These are phyloP conservation scores for Tetropium fuscum DNA, from an alignment of 2,888 invertebrate species.

Conservation along the genomic window DNA sequence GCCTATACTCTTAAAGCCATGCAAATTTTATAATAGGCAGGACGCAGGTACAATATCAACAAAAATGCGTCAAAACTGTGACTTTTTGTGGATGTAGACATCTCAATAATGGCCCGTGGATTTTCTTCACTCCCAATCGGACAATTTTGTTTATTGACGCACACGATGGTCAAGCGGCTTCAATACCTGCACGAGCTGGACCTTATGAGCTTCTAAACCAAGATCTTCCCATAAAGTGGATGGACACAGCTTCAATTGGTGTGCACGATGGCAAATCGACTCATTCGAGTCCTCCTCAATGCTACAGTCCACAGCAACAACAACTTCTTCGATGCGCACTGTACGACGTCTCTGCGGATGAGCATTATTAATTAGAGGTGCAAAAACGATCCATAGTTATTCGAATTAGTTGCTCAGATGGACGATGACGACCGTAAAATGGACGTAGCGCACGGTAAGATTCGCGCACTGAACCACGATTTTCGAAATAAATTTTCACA, in stretches of 20 bases:
- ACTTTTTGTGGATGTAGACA: too few species aligned
- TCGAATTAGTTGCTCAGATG: constrained; percentile 1
- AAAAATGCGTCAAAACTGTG: too few species aligned
- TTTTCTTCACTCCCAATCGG: too few species aligned
- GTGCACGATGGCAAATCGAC: constrained; percentile 47
- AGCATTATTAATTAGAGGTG: neutral
- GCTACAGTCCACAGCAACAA: neutral
- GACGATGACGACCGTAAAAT: too few species aligned
- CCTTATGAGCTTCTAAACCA: constrained; percentile 45
- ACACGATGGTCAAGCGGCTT: constrained; percentile 42
- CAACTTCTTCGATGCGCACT: neutral
- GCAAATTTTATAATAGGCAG: too few species aligned
- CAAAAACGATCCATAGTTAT: constrained; percentile 1
- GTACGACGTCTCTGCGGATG: constrained; percentile 4
- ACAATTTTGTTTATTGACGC: too few species aligned
- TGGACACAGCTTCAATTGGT: constrained; percentile 46
- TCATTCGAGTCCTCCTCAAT: neutral
- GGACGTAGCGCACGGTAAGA: too few species aligned
- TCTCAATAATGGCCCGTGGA: too few species aligned
- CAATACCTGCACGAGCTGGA: constrained; percentile 41
- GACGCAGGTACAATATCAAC: too few species aligned
- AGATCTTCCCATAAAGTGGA: constrained; percentile 50
- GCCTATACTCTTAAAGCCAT: too few species aligned
- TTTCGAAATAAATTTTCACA: too few species aligned
- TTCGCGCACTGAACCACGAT: too few species aligned